Base-by-base conservation (phyloP, 2,113 vertebrate genomes). In the Aythya baeri region DNA sequence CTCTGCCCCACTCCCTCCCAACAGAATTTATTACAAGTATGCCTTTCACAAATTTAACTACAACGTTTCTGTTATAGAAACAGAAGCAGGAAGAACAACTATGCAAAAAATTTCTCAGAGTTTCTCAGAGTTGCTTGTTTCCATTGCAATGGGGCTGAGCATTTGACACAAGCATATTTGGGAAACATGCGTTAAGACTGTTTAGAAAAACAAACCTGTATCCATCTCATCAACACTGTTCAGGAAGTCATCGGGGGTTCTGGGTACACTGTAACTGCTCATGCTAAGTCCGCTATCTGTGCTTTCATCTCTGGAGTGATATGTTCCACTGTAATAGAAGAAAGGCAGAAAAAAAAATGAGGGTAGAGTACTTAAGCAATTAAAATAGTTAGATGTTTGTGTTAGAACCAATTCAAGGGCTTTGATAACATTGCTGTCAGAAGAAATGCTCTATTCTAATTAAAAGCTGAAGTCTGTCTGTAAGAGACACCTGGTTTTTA, bases 211-310 rank as follows among this genome's bases (percentile, higher is more conserved):
- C 97, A 94, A 84, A 99, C 99, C 99, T 98, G 99, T 99, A 96
- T 99, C 99, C 99, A 99, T 99, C 96, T 99, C 99, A 63, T 99
- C 99, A 81, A 99, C 99, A 17, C 99, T 99, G 98, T 99, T 99
- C 88, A 99, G 98, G 98, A 99, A 99, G 98, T 99, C 99, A 66
- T 99, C 99, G 5, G 99, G 99, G 68, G 99, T 99, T 93, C 99
- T 98, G 65, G 99, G 99, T 81, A 99, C 99, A 68, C 99, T 99
- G 94, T 99, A 99, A 97, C 99, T 99, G 98, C 99, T 99, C 99
- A 99, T 99, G 97, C 99, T 99, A 79, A 99, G 97, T 49, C 99
- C 99, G 10, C 99, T 99, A 93, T 99, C 99, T 17, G 99, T 99
- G 96, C 99, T 99, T 97, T 99, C 99, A 27, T 99, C 99, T 94